These are phyloP conservation scores for Drosophila pandora DNA, from an alignment of 1,140 invertebrate genomes.

Conservation along the genomic window DNA sequence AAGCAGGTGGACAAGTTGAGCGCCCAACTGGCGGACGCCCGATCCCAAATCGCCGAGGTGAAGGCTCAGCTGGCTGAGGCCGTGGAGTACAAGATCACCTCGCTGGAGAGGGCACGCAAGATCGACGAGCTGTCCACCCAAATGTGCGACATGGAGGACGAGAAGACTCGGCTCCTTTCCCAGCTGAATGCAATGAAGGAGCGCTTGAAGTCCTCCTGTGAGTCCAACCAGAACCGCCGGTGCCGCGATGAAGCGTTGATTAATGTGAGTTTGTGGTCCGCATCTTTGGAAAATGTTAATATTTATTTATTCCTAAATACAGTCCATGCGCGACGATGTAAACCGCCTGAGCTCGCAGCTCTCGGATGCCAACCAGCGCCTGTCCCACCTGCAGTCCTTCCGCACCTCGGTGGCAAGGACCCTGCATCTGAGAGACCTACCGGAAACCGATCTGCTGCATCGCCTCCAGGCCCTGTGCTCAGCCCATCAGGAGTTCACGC, in stretches of 20 bases:
- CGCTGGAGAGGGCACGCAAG: conserved; percentile 91
- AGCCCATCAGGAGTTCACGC: conserved; percentile 87
- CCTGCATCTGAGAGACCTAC: conserved; percentile 83
- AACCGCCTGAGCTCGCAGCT: conserved; percentile 88
- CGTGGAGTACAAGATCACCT: conserved; percentile 93
- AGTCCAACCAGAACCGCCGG: conserved; percentile 78
- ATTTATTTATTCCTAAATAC: conserved; percentile 2
- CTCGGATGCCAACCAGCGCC: conserved; percentile 88
- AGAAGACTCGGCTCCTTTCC: conserved; percentile 69
- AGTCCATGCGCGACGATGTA: conserved; percentile 89
- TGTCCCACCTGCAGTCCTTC: conserved; percentile 90
- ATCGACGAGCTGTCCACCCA: conserved; percentile 90
- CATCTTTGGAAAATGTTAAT: not conserved
- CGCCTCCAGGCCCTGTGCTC: conserved; percentile 82
- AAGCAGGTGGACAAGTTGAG: conserved; percentile 91
- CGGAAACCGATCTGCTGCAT: conserved; percentile 79
- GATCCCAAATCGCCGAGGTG: conserved; percentile 89
- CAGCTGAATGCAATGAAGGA: conserved; percentile 76
- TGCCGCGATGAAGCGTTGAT: conserved; percentile 87
- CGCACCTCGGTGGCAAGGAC: conserved; percentile 88
- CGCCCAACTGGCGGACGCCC: conserved; percentile 89
- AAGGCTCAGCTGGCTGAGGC: conserved; percentile 92
- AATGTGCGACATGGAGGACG: conserved; percentile 79
- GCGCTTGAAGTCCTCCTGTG: conserved; percentile 71
- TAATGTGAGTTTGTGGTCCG: conserved; percentile 84